Percentiles rank a stretch among this genome's conserved stretches.
Evolutionary conservation across 2,888 invertebrate genomes (phyloP).

Genomic region (Tetrapedia diversipes): DNA sequence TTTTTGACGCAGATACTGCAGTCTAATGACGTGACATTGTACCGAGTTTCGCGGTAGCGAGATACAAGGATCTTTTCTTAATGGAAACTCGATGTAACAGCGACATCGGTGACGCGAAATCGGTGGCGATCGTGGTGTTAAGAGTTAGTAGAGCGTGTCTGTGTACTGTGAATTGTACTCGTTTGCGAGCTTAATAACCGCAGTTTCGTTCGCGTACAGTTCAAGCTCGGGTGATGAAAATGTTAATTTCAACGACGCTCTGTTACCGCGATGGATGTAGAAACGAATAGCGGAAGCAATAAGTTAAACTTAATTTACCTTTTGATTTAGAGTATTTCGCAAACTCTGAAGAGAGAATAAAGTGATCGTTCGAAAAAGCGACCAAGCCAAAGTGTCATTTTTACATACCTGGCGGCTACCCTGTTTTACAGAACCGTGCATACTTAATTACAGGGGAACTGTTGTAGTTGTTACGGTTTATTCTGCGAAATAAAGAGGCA

Average conservation of each 20-base stretch:
- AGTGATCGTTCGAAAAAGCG: not conserved
- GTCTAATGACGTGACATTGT: slow-evolving; percentile 68
- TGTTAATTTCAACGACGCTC: too few species aligned
- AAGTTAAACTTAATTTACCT: too few species aligned
- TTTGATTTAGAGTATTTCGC: not conserved
- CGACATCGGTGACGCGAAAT: slow-evolving; percentile 23
- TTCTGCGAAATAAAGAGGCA: slow-evolving; percentile 45
- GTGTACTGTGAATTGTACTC: not conserved
- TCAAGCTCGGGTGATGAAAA: too few species aligned
- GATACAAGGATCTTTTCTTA: slow-evolving; percentile 61
- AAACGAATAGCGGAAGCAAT: too few species aligned
- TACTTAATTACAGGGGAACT: slow-evolving; percentile 26
- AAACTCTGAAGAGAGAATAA: not conserved
- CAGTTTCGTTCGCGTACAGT: not conserved
- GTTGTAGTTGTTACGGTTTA: slow-evolving; percentile 53
- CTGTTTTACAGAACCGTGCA: slow-evolving; percentile 17
- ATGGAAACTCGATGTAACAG: slow-evolving; percentile 65
- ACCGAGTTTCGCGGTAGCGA: slow-evolving; percentile 23
- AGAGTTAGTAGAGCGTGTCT: slow-evolving; percentile 34
- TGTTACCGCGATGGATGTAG: too few species aligned
- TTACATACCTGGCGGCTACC: not conserved
- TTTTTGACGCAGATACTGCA: slow-evolving; percentile 59
- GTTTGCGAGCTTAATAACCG: not conserved
- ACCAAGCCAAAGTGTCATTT: slow-evolving; percentile 1
- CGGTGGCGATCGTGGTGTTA: slow-evolving; percentile 13